Percentiles rank a stretch among this genome's conserved stretches.
Evolutionary conservation across 2,113 vertebrate genomes (phyloP).

Genomic region (Hemiscyllium ocellatum): DNA sequence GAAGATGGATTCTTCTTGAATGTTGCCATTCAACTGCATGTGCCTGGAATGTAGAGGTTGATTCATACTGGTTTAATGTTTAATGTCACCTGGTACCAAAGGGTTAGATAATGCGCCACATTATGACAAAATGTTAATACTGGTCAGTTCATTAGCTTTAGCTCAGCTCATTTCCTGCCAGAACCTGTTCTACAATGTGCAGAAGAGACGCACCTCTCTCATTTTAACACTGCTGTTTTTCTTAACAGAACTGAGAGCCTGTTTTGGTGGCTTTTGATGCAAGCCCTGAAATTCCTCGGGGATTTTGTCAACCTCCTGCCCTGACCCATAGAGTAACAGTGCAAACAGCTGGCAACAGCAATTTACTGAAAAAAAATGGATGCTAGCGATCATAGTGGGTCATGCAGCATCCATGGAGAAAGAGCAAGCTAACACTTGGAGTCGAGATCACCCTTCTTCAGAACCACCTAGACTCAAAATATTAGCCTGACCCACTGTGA

Average conservation of each 20-base stretch:
- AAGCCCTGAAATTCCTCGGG: not conserved
- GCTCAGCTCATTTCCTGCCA: not conserved
- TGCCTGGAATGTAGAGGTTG: conserved; percentile 2
- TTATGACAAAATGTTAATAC: not conserved
- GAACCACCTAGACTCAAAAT: too few species aligned
- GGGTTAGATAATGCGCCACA: not conserved
- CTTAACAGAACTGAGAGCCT: not conserved
- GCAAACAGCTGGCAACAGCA: not conserved
- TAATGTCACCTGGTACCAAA: not conserved
- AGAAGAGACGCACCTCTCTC: not conserved
- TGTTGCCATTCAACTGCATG: conserved; percentile 15
- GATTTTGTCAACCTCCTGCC: not conserved
- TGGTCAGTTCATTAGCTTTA: not conserved
- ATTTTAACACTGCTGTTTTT: too few species aligned
- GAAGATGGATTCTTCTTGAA: not conserved
- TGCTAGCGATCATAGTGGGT: too few species aligned
- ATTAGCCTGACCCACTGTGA: too few species aligned
- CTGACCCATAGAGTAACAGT: not conserved
- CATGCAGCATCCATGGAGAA: too few species aligned
- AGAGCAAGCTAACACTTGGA: too few species aligned
- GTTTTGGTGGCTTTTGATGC: not conserved
- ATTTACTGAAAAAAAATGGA: not conserved
- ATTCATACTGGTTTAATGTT: conserved; percentile 17
- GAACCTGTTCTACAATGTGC: not conserved
- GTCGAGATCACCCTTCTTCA: too few species aligned